These are phyloP conservation scores for Gambelia wislizenii DNA, from an alignment of 2,797 vertebrate species.

Conservation along the genomic window DNA sequence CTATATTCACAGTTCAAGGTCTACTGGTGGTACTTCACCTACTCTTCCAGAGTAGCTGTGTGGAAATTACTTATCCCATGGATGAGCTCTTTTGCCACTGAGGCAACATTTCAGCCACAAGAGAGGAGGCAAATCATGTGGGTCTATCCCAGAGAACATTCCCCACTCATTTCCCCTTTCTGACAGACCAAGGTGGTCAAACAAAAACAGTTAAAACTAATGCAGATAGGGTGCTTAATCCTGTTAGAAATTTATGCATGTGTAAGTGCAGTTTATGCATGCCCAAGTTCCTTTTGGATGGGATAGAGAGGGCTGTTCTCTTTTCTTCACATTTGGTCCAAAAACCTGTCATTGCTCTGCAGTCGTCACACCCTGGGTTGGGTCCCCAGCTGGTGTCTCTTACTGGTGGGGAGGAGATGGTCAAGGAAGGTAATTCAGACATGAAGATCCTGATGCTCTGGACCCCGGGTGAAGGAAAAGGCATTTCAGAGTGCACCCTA, in stretches of 20 bases:
- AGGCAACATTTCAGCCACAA: not conserved
- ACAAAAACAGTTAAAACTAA: not conserved
- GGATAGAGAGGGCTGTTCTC: no score
- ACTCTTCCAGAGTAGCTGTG: not conserved
- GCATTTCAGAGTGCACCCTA: no score
- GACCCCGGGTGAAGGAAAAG: no score
- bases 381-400: no score
- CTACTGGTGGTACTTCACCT: not conserved
- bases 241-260: not conserved
- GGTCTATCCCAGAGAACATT: not conserved
- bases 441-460: no score
- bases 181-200: not conserved
- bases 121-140: not conserved
- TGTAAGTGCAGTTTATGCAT: no score
- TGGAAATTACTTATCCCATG: not conserved
- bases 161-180: not conserved
- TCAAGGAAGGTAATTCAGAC: no score
- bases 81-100: not conserved
- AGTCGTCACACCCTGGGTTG: no score
- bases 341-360: no score
- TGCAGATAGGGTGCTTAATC: not conserved
- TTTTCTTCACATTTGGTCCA: no score
- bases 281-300: no score
- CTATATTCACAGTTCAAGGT: not conserved
- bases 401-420: no score